Conservation (phyloP, 2,888 invertebrate species). For the Agapetus fuscipes region DNA sequence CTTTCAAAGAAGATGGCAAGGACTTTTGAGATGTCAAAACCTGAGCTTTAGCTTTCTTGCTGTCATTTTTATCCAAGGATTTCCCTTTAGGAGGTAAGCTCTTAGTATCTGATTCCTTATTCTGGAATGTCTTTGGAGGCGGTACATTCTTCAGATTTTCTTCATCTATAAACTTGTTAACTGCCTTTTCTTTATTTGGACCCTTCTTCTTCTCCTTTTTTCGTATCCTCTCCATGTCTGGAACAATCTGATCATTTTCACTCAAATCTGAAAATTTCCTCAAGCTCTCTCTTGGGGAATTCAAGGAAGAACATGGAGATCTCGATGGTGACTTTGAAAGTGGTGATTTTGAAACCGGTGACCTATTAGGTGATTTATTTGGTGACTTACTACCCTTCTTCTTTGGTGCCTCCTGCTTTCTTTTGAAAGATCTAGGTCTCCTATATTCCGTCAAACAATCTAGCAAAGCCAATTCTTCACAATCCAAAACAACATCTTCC, state of each 20-base stretch:
- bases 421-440: constrained; percentile 42
- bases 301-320: constrained; percentile 44
- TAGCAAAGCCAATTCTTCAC: constrained; percentile 46
- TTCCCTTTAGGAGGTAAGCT: constrained; percentile 31
- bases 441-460: constrained; percentile 45
- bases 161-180: constrained; percentile 24
- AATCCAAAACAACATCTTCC: constrained; percentile 44
- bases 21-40: constrained; percentile 44
- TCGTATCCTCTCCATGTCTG: constrained; percentile 42
- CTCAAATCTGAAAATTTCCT: constrained; percentile 43
- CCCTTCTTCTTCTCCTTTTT: constrained; percentile 37
- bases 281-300: constrained; percentile 43
- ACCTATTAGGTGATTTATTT: constrained; percentile 37
- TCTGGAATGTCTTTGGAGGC: constrained; percentile 27
- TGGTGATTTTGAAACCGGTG: constrained; percentile 41
- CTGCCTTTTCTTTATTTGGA: constrained; percentile 11
- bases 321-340: constrained; percentile 43
- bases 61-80: constrained; percentile 41
- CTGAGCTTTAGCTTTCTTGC: constrained; percentile 33
- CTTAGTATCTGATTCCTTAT: constrained; percentile 23
- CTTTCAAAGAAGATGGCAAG: constrained; percentile 43
- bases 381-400: constrained; percentile 33
- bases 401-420: constrained; percentile 34
- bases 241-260: constrained; percentile 41
- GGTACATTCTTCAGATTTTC: constrained; percentile 34